Evolutionary conservation across 2,797 vertebrate species (phyloP).

Genomic region (Denticeps clupeoides): DNA sequence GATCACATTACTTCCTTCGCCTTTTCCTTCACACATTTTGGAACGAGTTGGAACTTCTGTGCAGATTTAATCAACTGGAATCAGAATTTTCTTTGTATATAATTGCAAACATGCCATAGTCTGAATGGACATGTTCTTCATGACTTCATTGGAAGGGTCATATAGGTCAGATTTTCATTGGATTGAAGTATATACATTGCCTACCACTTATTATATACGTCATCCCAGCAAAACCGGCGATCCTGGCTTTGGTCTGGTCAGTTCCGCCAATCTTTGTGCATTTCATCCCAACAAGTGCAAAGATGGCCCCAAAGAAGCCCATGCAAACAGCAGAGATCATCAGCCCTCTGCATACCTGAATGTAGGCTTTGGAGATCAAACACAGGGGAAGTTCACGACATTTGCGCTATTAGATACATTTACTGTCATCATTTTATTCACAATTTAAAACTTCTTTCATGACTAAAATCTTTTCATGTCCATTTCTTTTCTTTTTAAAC

Average conservation of each 20-base stretch:
- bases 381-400: background rate
- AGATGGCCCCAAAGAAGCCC: conserved; percentile 80
- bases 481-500: conserved; percentile 17
- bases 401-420: background rate
- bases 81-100: no score
- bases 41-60: no score
- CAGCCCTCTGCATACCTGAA: conserved; percentile 87
- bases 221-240: conserved; percentile 74
- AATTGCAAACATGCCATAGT: no score
- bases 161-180: background rate
- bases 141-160: background rate
- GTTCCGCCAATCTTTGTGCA: conserved; percentile 89
- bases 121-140: no score
- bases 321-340: conserved; percentile 84
- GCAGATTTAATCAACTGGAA: no score
- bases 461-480: no score
- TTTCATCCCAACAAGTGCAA: conserved; percentile 88
- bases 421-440: no score
- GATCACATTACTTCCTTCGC: no score
- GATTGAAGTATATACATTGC: conserved; percentile 13
- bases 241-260: conserved; percentile 74
- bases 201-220: conserved; percentile 82
- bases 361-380: conserved; percentile 61
- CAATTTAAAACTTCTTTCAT: no score
- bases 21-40: no score